A percentile compares a stretch with the other conserved stretches of the same genome.
Conservation (phyloP, 2,888 invertebrate genomes). For the Capitulum mitella region DNA sequence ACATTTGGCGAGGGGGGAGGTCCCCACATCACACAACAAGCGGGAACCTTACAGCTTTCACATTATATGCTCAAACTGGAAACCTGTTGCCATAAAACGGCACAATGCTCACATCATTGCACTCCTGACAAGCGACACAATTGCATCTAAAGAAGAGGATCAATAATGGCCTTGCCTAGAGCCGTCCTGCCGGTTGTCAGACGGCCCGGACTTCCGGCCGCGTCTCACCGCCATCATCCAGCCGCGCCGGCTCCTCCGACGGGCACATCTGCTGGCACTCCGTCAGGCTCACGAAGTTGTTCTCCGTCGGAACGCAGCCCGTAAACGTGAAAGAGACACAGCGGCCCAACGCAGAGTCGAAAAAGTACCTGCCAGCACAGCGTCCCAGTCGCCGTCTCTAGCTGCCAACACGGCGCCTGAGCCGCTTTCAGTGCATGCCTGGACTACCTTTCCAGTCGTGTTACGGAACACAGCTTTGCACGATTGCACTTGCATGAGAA, state of each 20-base stretch:
- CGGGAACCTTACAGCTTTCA: too few species aligned
- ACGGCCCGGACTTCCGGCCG: too few species aligned
- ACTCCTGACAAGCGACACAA: background rate
- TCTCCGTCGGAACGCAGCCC: constrained; percentile 5
- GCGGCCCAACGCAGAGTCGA: constrained; percentile 14
- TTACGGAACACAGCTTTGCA: too few species aligned
- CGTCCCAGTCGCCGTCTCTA: background rate
- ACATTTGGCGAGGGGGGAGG: too few species aligned
- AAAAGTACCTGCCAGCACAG: background rate
- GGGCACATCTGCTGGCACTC: background rate
- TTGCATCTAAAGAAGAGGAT: background rate
- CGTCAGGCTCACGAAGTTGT: background rate
- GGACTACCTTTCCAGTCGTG: too few species aligned
- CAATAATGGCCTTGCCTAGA: background rate
- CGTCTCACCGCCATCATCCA: background rate
- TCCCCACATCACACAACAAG: too few species aligned
- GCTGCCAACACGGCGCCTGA: too few species aligned
- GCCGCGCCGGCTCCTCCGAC: background rate
- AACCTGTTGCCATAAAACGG: too few species aligned
- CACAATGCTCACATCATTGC: too few species aligned
- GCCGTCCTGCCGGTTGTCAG: background rate
- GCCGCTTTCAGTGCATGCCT: too few species aligned
- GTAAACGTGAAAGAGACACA: constrained; percentile 22
- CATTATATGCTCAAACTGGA: too few species aligned
- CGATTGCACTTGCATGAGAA: too few species aligned